Evolutionary conservation across 2,113 vertebrate genomes (phyloP).

Genomic region (Silurus glanis): DNA sequence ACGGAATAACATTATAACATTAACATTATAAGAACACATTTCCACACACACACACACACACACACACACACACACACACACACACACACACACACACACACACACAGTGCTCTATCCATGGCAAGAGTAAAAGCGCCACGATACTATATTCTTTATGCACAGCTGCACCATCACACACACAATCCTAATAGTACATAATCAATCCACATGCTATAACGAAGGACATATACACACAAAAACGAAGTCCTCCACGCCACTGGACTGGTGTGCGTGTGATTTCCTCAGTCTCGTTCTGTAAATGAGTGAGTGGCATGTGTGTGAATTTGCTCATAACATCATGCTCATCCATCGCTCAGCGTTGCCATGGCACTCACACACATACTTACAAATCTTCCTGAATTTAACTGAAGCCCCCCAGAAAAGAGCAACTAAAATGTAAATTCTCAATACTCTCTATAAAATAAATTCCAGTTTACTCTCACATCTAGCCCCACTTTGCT

Average conservation of each 20-base stretch:
- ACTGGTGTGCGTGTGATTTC: neutral
- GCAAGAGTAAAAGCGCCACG: neutral
- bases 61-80: conserved; percentile 40
- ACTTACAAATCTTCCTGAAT: neutral
- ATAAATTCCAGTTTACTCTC: neutral
- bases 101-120: neutral
- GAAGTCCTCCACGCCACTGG: neutral
- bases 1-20: no score
- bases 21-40: neutral
- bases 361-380: neutral
- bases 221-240: no score
- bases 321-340: neutral
- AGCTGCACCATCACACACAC: conserved; percentile 62
- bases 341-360: neutral
- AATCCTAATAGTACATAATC: neutral
- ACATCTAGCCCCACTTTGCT: neutral
- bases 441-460: neutral
- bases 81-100: conserved; percentile 19
- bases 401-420: neutral
- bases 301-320: neutral
- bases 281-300: neutral
- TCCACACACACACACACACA: neutral
- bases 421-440: neutral
- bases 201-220: neutral
- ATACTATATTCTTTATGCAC: neutral